These are phyloP conservation scores for Morus bassanus DNA, from an alignment of 2,797 vertebrate species.

Conservation along the genomic window DNA sequence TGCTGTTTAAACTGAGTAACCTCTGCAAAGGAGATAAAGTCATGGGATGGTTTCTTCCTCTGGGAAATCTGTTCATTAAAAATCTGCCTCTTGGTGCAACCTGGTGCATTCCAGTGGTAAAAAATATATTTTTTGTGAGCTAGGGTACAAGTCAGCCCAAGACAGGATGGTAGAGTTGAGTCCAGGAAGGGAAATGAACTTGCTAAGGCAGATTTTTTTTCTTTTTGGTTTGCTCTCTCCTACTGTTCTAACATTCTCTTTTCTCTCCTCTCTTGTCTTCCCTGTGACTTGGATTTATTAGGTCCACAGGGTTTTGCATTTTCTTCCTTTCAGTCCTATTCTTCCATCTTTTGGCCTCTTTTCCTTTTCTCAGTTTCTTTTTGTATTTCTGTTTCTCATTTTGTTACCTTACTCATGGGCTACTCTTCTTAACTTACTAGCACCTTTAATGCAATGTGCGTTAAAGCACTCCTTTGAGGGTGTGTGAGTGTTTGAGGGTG, in stretches of 20 bases:
- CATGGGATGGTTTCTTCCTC: background rate
- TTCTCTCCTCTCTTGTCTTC: background rate
- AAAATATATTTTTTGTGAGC: background rate
- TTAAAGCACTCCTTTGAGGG: background rate
- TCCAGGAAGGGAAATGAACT: background rate
- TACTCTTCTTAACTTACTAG: background rate
- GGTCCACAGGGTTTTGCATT: background rate
- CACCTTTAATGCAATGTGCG: background rate
- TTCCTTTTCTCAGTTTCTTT: background rate
- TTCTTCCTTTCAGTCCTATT: background rate
- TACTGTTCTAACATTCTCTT: background rate
- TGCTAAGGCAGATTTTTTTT: background rate
- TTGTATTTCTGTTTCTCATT: background rate
- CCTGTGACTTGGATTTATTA: background rate
- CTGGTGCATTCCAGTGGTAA: background rate
- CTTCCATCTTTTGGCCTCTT: background rate
- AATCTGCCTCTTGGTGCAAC: background rate
- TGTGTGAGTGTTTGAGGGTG: background rate
- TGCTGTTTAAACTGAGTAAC: background rate
- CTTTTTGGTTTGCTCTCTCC: background rate
- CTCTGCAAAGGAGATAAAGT: background rate
- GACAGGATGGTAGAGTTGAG: background rate
- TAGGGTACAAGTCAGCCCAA: background rate
- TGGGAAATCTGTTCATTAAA: background rate
- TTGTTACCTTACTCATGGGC: background rate